These are phyloP conservation scores for Alethe castanea DNA, from an alignment of 2,113 vertebrate species.

Conservation along the genomic window DNA sequence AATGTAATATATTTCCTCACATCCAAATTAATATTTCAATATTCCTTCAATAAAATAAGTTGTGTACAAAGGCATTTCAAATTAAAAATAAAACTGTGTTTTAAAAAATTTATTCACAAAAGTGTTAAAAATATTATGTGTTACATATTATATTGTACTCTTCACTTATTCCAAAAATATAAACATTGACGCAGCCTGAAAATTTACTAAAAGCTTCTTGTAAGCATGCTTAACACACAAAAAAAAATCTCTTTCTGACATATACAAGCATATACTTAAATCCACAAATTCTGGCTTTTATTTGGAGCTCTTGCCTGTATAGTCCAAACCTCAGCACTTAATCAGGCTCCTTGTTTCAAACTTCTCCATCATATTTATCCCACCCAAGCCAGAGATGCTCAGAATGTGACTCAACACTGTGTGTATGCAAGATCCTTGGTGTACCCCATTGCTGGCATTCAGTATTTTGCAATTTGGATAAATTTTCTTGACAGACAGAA, in stretches of 20 bases:
- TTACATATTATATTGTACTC: not conserved
- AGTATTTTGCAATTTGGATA: not conserved
- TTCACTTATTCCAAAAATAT: not conserved
- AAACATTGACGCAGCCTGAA: not conserved
- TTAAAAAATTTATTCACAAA: not conserved
- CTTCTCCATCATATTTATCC: not conserved
- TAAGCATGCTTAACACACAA: not conserved
- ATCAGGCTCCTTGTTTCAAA: not conserved
- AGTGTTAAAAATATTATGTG: not conserved
- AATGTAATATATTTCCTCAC: not conserved
- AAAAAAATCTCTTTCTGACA: not conserved
- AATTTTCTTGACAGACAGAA: not conserved
- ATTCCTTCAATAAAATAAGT: not conserved
- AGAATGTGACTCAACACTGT: not conserved
- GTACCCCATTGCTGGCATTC: not conserved
- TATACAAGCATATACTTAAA: not conserved
- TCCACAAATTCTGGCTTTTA: not conserved
- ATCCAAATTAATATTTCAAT: not conserved
- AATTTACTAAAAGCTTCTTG: not conserved
- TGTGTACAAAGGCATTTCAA: not conserved
- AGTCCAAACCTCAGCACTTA: not conserved
- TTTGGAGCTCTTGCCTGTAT: not conserved
- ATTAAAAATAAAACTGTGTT: not conserved
- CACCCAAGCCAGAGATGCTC: not conserved
- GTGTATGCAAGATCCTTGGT: not conserved